These are phyloP conservation scores for Pollenia labialis DNA, from an alignment of 2,888 invertebrate genomes.

Conservation along the genomic window DNA sequence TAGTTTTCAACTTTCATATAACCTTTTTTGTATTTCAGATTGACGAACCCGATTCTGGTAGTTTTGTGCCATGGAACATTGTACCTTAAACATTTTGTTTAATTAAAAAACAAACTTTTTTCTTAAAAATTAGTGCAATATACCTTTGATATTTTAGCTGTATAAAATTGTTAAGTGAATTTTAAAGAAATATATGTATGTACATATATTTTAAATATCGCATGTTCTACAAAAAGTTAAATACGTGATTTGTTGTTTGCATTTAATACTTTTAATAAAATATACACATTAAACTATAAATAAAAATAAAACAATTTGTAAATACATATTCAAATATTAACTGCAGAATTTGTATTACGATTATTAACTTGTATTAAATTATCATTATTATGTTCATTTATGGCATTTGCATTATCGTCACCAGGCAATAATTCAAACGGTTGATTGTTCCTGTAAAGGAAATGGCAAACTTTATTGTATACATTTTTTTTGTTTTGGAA, in stretches of 20 bases:
- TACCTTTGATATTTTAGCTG: neutral
- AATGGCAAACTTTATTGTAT: neutral
- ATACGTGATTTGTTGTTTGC: neutral
- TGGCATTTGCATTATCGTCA: constrained; percentile 38
- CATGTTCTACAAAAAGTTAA: neutral
- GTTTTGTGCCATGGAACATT: constrained; percentile 88
- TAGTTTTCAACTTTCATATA: too few relatives aligned
- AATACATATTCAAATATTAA: constrained; percentile 25
- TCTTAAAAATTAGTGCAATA: constrained; percentile 3
- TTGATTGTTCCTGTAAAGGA: constrained; percentile 66
- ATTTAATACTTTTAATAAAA: neutral
- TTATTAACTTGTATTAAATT: constrained; percentile 29
- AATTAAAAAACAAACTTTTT: neutral
- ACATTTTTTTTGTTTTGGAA: neutral
- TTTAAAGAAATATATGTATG: neutral
- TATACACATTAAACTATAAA: neutral
- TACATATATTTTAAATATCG: neutral
- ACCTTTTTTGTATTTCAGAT: constrained; percentile 84
- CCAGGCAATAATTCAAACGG: constrained; percentile 69
- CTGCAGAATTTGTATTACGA: neutral
- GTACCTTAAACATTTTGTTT: constrained; percentile 84
- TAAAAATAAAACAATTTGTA: neutral
- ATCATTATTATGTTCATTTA: constrained; percentile 1
- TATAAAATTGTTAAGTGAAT: neutral
- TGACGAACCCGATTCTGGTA: constrained; percentile 85